Conservation (phyloP, 1,140 invertebrate species). For the Nylanderia fulva region DNA sequence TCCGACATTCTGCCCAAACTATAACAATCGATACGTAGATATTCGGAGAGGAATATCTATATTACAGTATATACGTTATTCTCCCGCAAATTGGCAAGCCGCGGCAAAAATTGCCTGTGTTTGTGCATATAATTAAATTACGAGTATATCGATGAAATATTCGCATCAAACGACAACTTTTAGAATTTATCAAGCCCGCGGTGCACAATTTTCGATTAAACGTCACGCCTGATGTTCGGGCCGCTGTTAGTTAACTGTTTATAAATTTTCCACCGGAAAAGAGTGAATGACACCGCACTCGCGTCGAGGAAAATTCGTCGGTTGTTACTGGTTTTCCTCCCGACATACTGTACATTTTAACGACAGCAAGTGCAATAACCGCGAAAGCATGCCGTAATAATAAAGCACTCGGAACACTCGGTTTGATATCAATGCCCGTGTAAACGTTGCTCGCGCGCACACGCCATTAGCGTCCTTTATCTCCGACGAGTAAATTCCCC, state of each 20-base stretch:
- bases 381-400: constrained; percentile 43
- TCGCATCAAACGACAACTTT: not conserved
- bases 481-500: constrained; percentile 57
- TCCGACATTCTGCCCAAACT: not conserved
- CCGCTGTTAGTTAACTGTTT: constrained; percentile 33
- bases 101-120: not conserved
- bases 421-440: constrained; percentile 53
- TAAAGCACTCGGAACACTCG: constrained; percentile 48
- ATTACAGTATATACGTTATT: constrained; percentile 24
- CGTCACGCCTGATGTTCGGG: constrained; percentile 27
- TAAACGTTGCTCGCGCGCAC: constrained; percentile 33
- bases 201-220: constrained; percentile 50
- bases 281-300: constrained; percentile 27
- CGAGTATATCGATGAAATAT: not conserved
- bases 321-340: not conserved
- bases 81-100: not conserved
- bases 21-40: not conserved
- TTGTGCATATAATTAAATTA: constrained; percentile 18
- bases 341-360: constrained; percentile 5
- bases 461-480: constrained; percentile 39
- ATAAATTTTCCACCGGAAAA: constrained; percentile 35
- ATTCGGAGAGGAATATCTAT: not conserved
- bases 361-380: constrained; percentile 42
- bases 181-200: constrained; percentile 16
- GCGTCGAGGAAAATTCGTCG: constrained; percentile 19